Evolutionary conservation across 2,888 invertebrate species (phyloP), one percentile per base, ranked within the genome.

Genomic region (Hypena proboscidalis): DNA sequence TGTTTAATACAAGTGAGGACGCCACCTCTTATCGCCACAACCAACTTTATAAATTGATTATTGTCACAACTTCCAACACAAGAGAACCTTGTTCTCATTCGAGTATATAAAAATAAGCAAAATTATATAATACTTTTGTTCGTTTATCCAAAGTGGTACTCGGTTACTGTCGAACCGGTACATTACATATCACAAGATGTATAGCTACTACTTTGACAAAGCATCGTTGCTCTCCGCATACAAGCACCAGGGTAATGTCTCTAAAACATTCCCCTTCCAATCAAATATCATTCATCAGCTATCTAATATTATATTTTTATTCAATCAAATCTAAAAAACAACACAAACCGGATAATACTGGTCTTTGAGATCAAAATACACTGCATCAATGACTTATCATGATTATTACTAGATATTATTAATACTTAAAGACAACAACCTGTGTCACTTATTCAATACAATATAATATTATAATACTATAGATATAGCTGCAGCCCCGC

Each of bases 391-490:
- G 35, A 47, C 35, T 20, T 25, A 31, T 29, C 43, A 55, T 30
- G 41, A 35, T 45, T 58, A 58, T 38, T 51, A 47, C 35, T 53
- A 44, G 14, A 34, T 65, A 60, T 52, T 39, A 47, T 52, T 49
- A 57, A 64, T 61, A 63, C 62, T 55, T 54, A 57, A 21, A 55
- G 62, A 71, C 70, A 73, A 76, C 65, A 44, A 55, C 43, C 61
- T 68, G 61, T 60, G 61, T 61, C 62, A 50, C 56, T 61, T 64
- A 58, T 37, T 23, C 8, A 20, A 27, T 31, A 30, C n/a, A n/a
- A n/a, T n/a, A n/a, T n/a, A n/a, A n/a, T n/a, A n/a, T n/a, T n/a
- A 14, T 29, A 30, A 20, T 30, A 30, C 8, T 22, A 22, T 32
- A 32, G 19, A 22, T 10, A 15, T 21, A 21, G 20, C 11, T 14